These are phyloP conservation scores for Monodelphis domestica DNA, from an alignment of 2,797 vertebrate genomes.

Conservation along the genomic window DNA sequence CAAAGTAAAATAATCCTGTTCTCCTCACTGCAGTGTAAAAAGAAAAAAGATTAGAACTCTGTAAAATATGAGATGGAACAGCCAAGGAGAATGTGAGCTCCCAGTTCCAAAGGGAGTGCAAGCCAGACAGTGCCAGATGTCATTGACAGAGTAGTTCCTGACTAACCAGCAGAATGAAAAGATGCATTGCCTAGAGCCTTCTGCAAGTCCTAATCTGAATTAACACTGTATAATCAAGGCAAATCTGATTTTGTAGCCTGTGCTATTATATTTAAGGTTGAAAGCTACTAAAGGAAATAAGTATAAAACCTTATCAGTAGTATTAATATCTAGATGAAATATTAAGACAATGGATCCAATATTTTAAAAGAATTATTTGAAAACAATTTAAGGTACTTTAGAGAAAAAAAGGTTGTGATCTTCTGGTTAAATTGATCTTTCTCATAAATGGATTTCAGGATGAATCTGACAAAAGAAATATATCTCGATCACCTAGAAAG, in stretches of 20 bases:
- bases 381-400: not conserved
- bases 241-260: not conserved
- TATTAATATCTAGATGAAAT: not conserved
- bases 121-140: not conserved
- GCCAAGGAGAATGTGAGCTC: not conserved
- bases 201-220: not conserved
- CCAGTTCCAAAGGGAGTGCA: not conserved
- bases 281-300: not conserved
- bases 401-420: not conserved
- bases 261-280: not conserved
- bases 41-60: slow-evolving; percentile 5
- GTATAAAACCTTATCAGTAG: not conserved
- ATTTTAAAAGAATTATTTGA: not conserved
- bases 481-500: not conserved
- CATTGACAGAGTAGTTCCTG: not conserved
- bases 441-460: not conserved
- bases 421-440: accelerated
- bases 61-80: not conserved
- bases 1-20: slow-evolving; percentile 12
- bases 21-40: slow-evolving; percentile 14
- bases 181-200: not conserved
- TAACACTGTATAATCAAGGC: not conserved
- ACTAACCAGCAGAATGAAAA: not conserved
- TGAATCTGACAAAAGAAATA: slow-evolving; percentile 2
- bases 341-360: too few relatives aligned